Conservation (phyloP, 2,113 vertebrate species). For the Xenotilapia leptura region DNA sequence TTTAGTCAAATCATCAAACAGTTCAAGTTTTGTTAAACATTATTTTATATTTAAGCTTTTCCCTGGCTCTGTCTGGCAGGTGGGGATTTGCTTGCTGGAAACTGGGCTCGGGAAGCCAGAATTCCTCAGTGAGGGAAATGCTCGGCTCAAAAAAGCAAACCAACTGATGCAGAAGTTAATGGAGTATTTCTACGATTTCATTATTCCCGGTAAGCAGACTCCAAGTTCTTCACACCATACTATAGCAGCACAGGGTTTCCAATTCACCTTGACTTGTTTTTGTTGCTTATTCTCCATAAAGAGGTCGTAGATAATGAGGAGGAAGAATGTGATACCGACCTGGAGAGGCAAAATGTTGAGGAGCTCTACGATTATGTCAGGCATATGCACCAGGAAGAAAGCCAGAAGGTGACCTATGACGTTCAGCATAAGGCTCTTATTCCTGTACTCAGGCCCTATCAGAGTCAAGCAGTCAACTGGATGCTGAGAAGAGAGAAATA, state of each 20-base stretch:
- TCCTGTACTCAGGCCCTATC: conserved; percentile 76
- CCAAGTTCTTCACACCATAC: neutral
- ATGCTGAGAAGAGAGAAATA: conserved; percentile 71
- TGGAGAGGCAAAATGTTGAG: conserved; percentile 93
- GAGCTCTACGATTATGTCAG: conserved; percentile 93
- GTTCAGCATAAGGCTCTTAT: conserved; percentile 87
- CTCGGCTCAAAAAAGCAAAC: conserved; percentile 88
- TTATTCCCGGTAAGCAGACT: conserved; percentile 80
- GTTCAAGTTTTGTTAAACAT: neutral
- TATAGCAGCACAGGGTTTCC: neutral
- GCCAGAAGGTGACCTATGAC: conserved; percentile 63
- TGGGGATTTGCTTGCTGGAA: conserved; percentile 89
- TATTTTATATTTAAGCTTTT: neutral
- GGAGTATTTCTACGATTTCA: conserved; percentile 87
- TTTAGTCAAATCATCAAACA: neutral
- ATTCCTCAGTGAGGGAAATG: conserved; percentile 86
- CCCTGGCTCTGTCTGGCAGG: conserved; percentile 60
- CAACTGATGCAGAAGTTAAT: conserved; percentile 91
- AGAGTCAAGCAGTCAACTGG: conserved; percentile 78
- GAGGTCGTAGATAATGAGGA: conserved; percentile 80
- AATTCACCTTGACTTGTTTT: neutral
- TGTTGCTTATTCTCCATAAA: neutral
- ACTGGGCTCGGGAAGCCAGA: conserved; percentile 82
- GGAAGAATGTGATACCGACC: conserved; percentile 83
- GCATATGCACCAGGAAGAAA: conserved; percentile 78